Percentiles rank a stretch among this genome's conserved stretches.
phyloP scores from a whole-genome alignment of 2,797 vertebrate genomes.

The Choloepus didactylus region DNA sequence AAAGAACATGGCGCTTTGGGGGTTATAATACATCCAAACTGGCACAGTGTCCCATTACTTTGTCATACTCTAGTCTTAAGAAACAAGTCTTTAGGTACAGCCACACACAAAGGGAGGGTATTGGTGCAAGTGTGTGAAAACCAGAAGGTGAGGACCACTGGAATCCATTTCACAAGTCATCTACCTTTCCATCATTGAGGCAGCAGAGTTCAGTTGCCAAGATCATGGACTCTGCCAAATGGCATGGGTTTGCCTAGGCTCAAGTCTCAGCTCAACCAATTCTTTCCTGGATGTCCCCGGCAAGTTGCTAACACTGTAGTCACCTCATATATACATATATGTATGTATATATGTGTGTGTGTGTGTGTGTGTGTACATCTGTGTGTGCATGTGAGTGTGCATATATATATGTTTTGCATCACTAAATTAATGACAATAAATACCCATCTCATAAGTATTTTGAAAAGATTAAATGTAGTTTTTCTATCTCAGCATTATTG shows the following conservation, averaged over 20 bases:
- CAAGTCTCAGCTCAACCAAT: not conserved
- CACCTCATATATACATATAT: not conserved
- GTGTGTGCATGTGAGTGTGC: too few species aligned
- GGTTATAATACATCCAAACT: too few species aligned
- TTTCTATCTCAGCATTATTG: not conserved
- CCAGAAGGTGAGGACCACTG: not conserved
- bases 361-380: too few species aligned
- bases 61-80: not conserved
- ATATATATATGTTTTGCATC: not conserved
- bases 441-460: not conserved
- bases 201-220: fast-evolving
- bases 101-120: not conserved
- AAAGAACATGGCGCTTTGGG: too few species aligned
- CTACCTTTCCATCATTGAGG: not conserved
- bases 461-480: not conserved
- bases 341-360: too few species aligned
- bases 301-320: not conserved
- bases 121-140: not conserved
- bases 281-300: not conserved
- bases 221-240: not conserved
- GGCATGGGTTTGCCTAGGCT: not conserved
- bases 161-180: not conserved
- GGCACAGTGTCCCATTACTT: not conserved
- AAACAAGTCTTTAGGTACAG: not conserved
- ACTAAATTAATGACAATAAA: not conserved